Conservation (phyloP, 1,140 invertebrate genomes). For the silkworm (Bombyx mori) region DNA sequence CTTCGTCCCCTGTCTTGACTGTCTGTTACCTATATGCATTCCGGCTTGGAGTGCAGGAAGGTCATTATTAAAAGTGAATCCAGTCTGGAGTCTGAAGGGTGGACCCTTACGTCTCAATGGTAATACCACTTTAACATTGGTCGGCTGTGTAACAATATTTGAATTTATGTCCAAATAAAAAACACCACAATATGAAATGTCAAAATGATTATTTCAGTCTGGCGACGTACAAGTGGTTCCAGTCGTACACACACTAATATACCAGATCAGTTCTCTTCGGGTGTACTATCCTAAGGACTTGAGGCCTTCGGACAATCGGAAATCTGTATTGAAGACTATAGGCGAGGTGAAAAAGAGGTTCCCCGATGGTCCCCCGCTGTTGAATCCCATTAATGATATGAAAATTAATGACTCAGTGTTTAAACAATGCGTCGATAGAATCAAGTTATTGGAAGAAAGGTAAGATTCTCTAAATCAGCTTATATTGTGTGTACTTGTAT, state of each 20-base stretch:
- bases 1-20: no score
- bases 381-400: constrained; percentile 98
- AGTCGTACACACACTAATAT: constrained; percentile 85
- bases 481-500: neutral
- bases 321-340: constrained; percentile 89
- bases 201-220: constrained; percentile 45
- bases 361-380: constrained; percentile 84
- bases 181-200: neutral
- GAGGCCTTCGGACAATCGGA: constrained; percentile 84
- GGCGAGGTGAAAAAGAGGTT: constrained; percentile 93
- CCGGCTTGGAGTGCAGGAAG: no score
- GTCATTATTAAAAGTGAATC: no score
- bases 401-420: constrained; percentile 90
- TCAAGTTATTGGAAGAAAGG: constrained; percentile 85
- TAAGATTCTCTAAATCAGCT: constrained; percentile 22
- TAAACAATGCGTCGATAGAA: constrained; percentile 84
- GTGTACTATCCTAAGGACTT: constrained; percentile 94
- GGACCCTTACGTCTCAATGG: neutral
- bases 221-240: constrained; percentile 94
- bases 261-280: constrained; percentile 90
- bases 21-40: no score
- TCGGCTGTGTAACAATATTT: neutral
- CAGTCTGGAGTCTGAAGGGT: no score
- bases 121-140: neutral
- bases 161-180: neutral